A percentile compares a stretch with the other conserved stretches of the same genome.
Evolutionary conservation across 1,140 invertebrate species (phyloP).

Genomic region (Diorhabda sublineata): DNA sequence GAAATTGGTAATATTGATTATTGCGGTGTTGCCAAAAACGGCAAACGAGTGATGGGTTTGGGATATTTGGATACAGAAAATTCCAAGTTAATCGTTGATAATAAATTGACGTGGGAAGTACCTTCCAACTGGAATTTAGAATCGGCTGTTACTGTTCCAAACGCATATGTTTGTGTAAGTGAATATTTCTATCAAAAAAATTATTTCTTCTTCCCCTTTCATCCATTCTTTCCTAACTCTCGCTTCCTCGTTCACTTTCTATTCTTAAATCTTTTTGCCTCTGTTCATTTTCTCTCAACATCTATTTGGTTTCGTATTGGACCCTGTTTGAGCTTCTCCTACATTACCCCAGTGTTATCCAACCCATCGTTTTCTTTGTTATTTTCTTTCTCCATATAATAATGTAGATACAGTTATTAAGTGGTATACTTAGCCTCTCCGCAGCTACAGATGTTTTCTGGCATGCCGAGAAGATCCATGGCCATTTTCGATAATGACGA

Average conservation of each 20-base stretch:
- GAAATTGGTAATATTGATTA: constrained; percentile 44
- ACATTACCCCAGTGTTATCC: no score
- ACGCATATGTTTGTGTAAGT: constrained; percentile 54
- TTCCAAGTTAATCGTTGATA: constrained; percentile 37
- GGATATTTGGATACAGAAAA: constrained; percentile 37
- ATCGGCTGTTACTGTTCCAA: constrained; percentile 61
- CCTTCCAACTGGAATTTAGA: constrained; percentile 57
- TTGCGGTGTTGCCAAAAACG: constrained; percentile 30
- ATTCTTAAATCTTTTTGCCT: background rate
- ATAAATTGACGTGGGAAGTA: constrained; percentile 52
- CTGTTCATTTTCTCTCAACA: no score
- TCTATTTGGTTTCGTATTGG: no score
- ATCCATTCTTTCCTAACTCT: background rate
- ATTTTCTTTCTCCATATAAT: no score
- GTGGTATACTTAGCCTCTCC: no score
- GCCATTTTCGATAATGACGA: no score
- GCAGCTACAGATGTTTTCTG: no score
- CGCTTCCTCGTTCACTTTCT: background rate
- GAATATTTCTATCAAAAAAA: constrained; percentile 13
- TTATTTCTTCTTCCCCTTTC: background rate
- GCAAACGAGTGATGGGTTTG: constrained; percentile 38
- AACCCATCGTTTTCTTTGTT: no score
- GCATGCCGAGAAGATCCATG: no score
- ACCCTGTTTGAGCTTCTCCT: no score
- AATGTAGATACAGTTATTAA: no score